Evolutionary conservation across 2,113 vertebrate genomes (phyloP).

Genomic region (Probosciger aterrimus): DNA sequence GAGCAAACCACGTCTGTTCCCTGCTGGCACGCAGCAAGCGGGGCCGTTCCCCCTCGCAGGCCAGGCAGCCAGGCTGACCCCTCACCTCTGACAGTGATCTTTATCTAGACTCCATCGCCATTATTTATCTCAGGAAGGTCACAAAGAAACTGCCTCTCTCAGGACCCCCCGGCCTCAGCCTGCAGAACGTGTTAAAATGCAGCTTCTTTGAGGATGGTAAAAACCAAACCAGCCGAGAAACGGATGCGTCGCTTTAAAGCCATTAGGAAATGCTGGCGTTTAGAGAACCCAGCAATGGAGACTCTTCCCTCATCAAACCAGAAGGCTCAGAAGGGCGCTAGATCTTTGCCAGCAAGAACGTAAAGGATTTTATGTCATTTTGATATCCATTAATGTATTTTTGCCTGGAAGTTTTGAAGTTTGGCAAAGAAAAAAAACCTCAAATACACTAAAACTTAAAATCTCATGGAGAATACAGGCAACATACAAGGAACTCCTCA

Average conservation of each 20-base stretch:
- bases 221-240: neutral
- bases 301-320: neutral
- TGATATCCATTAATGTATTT: neutral
- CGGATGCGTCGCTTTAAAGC: neutral
- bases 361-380: neutral
- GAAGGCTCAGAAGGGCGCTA: neutral
- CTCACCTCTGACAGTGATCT: conserved; percentile 62
- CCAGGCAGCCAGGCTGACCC: conserved; percentile 37
- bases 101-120: conserved; percentile 62
- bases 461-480: neutral
- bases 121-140: conserved; percentile 67
- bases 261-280: neutral
- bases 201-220: conserved; percentile 11
- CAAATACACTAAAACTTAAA: neutral
- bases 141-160: conserved; percentile 49
- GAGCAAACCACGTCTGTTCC: neutral
- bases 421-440: neutral
- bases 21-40: conserved; percentile 1
- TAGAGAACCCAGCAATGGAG: neutral
- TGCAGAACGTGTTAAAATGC: neutral
- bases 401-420: neutral
- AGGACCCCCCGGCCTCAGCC: conserved; percentile 38
- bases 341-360: neutral
- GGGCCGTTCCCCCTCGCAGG: conserved; percentile 4
- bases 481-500: neutral